A percentile compares a stretch with the other conserved stretches of the same genome.
Evolutionary conservation across 53 echinoderm and acorn worm genomes (phyloP).

Genomic region (Arbacia lixula): DNA sequence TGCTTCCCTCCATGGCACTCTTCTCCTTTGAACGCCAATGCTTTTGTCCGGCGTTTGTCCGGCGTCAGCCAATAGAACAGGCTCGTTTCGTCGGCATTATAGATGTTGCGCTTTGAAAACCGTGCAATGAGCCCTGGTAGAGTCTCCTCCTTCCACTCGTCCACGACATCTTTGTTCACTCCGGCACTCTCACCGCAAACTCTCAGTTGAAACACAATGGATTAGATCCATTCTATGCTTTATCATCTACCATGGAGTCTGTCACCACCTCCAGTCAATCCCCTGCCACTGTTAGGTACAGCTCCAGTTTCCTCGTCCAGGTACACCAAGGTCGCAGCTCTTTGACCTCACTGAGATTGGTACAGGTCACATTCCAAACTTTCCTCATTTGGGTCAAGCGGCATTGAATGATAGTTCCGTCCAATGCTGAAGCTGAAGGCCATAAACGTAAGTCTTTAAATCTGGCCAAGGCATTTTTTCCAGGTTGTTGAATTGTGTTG

Average conservation of each 20-base stretch:
- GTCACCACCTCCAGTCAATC: too few relatives aligned
- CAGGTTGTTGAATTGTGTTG: constrained; percentile 46
- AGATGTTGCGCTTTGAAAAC: constrained; percentile 34
- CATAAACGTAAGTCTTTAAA: constrained; percentile 4
- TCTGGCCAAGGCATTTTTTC: constrained; percentile 11
- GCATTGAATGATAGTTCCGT: too few relatives aligned
- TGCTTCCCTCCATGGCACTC: constrained; percentile 53
- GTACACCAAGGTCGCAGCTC: too few relatives aligned
- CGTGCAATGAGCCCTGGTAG: constrained; percentile 2
- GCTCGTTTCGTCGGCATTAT: constrained; percentile 58
- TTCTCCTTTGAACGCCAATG: constrained; percentile 43
- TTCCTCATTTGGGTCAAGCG: too few relatives aligned
- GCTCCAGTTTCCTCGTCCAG: too few relatives aligned
- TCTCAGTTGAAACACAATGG: background rate
- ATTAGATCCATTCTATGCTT: background rate
- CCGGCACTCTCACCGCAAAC: constrained; percentile 58
- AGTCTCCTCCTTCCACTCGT: constrained; percentile 33
- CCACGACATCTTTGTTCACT: constrained; percentile 23
- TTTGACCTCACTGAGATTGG: too few relatives aligned
- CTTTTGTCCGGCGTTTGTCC: constrained; percentile 54
- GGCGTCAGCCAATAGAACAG: constrained; percentile 56
- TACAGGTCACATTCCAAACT: too few relatives aligned
- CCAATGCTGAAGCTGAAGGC: constrained; percentile 13
- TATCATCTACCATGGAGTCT: too few relatives aligned
- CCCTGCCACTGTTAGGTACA: too few relatives aligned